Conservation (phyloP, 2,797 vertebrate species). For the Hipposideros larvatus region DNA sequence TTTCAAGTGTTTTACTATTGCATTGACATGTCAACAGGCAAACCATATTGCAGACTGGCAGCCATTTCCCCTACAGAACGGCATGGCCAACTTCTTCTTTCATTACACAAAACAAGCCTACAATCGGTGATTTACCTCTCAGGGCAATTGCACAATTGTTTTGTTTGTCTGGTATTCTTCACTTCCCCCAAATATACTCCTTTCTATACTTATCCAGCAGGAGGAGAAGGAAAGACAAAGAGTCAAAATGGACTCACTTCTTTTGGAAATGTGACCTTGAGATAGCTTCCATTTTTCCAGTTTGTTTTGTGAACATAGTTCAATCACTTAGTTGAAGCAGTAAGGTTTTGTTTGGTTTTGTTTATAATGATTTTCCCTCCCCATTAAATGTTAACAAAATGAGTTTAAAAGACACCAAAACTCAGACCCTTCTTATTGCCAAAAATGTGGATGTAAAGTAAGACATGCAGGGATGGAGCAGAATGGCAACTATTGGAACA, state of each 20-base stretch:
- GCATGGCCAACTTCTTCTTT: not conserved
- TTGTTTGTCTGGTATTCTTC: not conserved
- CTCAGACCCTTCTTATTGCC: not conserved
- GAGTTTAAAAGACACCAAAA: constrained; percentile 19
- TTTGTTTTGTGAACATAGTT: constrained; percentile 43
- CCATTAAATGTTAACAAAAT: not conserved
- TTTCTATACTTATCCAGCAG: not conserved
- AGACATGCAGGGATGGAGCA: not conserved
- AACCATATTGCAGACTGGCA: not conserved
- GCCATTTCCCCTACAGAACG: not conserved
- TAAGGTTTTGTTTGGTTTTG: not conserved
- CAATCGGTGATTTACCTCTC: not conserved
- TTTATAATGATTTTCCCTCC: not conserved
- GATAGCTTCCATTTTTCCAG: not conserved
- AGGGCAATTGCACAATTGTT: not conserved
- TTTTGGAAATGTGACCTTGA: not conserved
- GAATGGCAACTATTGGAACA: not conserved
- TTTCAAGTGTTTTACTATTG: not conserved
- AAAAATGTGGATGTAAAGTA: not conserved
- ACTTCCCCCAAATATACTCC: not conserved
- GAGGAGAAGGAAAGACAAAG: not conserved
- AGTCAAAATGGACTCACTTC: not conserved
- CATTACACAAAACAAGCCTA: not conserved
- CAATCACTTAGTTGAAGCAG: not conserved
- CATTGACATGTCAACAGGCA: not conserved